Conservation (phyloP, 2,888 invertebrate genomes). For the Yponomeuta evonymella region DNA sequence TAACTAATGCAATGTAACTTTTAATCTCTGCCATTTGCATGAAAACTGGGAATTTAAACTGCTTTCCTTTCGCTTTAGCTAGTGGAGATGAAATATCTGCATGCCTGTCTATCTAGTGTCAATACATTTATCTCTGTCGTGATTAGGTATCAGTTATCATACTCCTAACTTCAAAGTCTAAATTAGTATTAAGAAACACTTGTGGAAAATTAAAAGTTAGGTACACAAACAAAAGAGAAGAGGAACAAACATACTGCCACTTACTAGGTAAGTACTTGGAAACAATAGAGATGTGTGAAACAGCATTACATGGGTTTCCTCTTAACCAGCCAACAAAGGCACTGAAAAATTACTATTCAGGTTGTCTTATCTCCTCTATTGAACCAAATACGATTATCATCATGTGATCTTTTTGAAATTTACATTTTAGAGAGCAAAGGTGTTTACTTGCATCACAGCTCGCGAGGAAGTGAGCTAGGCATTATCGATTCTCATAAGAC, state of each 20-base stretch:
- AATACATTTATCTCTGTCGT: background rate
- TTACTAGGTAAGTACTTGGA: background rate
- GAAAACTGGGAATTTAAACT: background rate
- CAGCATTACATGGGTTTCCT: constrained; percentile 1
- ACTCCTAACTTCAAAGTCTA: background rate
- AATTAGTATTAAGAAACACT: background rate
- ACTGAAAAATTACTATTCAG: background rate
- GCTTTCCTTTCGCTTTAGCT: background rate
- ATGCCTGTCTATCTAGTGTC: background rate
- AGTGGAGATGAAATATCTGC: background rate
- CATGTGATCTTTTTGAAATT: background rate
- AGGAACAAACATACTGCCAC: background rate
- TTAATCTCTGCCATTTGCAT: constrained; percentile 7
- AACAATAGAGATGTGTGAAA: background rate
- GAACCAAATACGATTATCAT: background rate
- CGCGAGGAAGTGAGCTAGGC: background rate
- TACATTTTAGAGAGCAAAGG: background rate
- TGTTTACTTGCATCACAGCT: background rate
- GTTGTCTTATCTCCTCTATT: background rate
- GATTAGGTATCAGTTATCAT: background rate
- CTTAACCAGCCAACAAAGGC: background rate
- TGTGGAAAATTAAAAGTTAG: background rate
- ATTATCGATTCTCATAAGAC: too few relatives aligned
- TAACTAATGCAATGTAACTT: constrained; percentile 10
- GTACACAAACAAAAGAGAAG: background rate